Percentiles rank a stretch among this genome's conserved stretches.
These are phyloP conservation scores for Bombus picipes DNA, from an alignment of 1,140 invertebrate genomes.

Conservation along the genomic window DNA sequence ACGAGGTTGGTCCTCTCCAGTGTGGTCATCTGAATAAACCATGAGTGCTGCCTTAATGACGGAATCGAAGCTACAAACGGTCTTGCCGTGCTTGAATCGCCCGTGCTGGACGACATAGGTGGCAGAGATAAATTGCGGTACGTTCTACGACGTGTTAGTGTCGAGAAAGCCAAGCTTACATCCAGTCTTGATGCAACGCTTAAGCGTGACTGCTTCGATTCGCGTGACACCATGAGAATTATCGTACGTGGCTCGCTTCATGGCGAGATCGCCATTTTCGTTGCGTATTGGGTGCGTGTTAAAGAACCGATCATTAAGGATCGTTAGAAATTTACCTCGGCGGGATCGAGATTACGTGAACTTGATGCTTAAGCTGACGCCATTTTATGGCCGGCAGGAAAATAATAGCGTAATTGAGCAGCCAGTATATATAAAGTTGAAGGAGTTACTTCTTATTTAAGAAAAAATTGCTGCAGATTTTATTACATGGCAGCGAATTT, in stretches of 20 bases:
- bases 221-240: slow-evolving; percentile 34
- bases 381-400: slow-evolving; percentile 3
- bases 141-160: slow-evolving; percentile 41
- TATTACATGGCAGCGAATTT: background rate
- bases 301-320: slow-evolving; percentile 31
- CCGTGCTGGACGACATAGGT: slow-evolving; percentile 36
- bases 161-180: slow-evolving; percentile 40
- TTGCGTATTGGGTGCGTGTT: slow-evolving; percentile 7
- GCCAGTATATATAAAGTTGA: background rate
- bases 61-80: slow-evolving; percentile 71
- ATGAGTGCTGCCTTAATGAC: slow-evolving; percentile 75
- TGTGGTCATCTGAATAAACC: slow-evolving; percentile 76
- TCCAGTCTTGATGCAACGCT: slow-evolving; percentile 11
- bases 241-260: background rate
- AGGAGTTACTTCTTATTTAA: background rate
- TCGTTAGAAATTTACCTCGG: background rate
- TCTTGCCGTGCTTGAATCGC: slow-evolving; percentile 57
- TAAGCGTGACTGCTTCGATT: slow-evolving; percentile 36
- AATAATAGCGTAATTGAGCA: slow-evolving; percentile 19
- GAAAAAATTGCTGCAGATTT: background rate
- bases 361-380: background rate
- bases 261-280: background rate
- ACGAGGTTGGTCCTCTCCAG: slow-evolving; percentile 40
- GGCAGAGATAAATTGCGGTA: slow-evolving; percentile 61
- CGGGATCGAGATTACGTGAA: background rate